These are phyloP conservation scores for Philhelius pedissequus DNA, from an alignment of 2,888 invertebrate genomes.

Conservation along the genomic window DNA sequence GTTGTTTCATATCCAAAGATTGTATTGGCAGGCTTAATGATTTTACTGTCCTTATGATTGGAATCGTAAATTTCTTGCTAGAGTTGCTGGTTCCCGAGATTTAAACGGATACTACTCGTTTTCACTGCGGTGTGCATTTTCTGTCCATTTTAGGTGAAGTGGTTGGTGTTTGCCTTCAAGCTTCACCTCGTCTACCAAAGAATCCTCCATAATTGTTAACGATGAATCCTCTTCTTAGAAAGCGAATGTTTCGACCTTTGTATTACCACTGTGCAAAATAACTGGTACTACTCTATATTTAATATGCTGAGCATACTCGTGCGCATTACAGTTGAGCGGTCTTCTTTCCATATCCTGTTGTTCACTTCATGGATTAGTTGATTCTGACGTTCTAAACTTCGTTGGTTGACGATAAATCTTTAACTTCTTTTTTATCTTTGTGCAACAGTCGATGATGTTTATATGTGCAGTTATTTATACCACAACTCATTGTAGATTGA, in stretches of 20 bases:
- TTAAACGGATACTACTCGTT: neutral
- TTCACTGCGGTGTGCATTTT: neutral
- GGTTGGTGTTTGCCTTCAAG: neutral
- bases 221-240: neutral
- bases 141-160: neutral
- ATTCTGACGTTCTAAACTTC: neutral
- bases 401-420: neutral
- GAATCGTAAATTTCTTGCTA: neutral
- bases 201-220: neutral
- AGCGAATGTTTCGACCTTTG: neutral
- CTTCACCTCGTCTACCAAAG: neutral
- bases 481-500: no score
- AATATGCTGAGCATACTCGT: neutral
- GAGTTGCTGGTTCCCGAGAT: neutral
- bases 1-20: neutral
- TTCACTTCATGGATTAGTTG: neutral
- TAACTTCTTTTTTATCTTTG: neutral
- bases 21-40: neutral
- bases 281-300: neutral
- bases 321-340: neutral
- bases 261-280: neutral
- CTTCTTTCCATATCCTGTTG: neutral
- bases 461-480: slow-evolving; percentile 12
- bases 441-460: slow-evolving; percentile 31
- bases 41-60: neutral